These are phyloP conservation scores for human DNA, from an alignment of 2,113 vertebrate species.

Conservation along the genomic window DNA sequence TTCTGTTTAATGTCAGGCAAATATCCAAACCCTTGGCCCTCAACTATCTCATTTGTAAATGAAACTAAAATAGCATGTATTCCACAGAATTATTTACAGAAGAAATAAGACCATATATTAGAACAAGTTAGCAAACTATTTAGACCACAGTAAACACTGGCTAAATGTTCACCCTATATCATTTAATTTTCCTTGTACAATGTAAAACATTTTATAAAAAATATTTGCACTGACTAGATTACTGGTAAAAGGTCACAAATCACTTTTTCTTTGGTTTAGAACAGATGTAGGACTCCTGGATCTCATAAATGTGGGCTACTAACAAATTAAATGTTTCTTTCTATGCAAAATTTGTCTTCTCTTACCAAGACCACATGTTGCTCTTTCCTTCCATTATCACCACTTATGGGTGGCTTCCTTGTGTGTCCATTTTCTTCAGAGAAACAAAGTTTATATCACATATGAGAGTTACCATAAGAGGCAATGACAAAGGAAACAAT, in stretches of 20 bases:
- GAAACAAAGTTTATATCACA: not conserved
- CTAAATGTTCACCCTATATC: not conserved
- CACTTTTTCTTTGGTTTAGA: not conserved
- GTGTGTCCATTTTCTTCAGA: not conserved
- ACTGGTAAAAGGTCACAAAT: not conserved
- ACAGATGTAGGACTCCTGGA: not conserved
- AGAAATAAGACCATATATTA: not conserved
- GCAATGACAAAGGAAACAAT: not conserved
- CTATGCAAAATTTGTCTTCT: not conserved
- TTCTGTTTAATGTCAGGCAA: not conserved
- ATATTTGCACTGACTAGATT: not conserved
- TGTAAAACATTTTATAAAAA: not conserved
- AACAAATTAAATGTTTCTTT: slow-evolving; percentile 40
- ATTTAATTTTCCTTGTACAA: not conserved
- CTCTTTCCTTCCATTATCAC: not conserved
- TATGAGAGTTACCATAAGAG: not conserved
- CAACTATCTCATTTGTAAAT: not conserved
- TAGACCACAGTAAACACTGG: not conserved
- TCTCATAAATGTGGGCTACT: not conserved
- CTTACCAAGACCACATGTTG: not conserved
- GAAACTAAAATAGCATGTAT: not conserved
- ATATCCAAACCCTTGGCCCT: not conserved
- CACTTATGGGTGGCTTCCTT: not conserved
- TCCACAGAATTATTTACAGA: not conserved
- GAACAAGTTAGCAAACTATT: not conserved